phyloP scores from a whole-genome alignment of 2,888 invertebrate species.

The Epistrophe grossulariae region DNA sequence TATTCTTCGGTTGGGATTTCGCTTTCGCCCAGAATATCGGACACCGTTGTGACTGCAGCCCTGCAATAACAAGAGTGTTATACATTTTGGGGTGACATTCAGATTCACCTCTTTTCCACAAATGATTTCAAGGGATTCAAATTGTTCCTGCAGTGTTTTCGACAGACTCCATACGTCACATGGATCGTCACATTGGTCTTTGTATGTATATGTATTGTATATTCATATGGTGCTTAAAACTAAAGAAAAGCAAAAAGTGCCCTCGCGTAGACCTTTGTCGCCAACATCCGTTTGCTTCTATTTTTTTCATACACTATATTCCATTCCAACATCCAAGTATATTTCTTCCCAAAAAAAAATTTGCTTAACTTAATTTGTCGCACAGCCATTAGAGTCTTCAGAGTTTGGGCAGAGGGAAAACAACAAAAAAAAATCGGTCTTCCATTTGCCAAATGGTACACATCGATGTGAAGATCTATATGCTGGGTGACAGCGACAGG shows the following conservation, averaged over 20 bases:
- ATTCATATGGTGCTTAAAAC: constrained; percentile 29
- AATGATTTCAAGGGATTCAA: constrained; percentile 54
- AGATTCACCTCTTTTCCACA: constrained; percentile 52
- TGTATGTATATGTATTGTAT: constrained; percentile 11
- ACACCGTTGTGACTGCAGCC: not conserved
- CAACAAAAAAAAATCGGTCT: constrained; percentile 43
- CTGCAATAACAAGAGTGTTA: constrained; percentile 15
- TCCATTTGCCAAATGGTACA: constrained; percentile 70
- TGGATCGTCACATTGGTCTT: constrained; percentile 28
- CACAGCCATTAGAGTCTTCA: constrained; percentile 28
- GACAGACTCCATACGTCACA: constrained; percentile 51
- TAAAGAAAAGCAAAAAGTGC: constrained; percentile 25
- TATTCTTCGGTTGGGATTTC: not conserved
- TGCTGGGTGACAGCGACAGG: constrained; percentile 47
- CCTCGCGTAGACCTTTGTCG: constrained; percentile 67
- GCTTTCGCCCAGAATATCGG: not conserved
- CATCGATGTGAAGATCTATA: constrained; percentile 65
- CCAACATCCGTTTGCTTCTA: constrained; percentile 43
- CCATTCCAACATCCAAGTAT: not conserved
- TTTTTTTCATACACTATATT: not conserved
- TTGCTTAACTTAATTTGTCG: constrained; percentile 78
- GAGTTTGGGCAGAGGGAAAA: constrained; percentile 18
- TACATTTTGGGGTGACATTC: constrained; percentile 41
- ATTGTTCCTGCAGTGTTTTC: constrained; percentile 55
- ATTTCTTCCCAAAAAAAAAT: constrained; percentile 46